Percentiles rank a stretch among this genome's conserved stretches.
Conservation (phyloP, 2,797 vertebrate genomes). For the Clamator glandarius region DNA sequence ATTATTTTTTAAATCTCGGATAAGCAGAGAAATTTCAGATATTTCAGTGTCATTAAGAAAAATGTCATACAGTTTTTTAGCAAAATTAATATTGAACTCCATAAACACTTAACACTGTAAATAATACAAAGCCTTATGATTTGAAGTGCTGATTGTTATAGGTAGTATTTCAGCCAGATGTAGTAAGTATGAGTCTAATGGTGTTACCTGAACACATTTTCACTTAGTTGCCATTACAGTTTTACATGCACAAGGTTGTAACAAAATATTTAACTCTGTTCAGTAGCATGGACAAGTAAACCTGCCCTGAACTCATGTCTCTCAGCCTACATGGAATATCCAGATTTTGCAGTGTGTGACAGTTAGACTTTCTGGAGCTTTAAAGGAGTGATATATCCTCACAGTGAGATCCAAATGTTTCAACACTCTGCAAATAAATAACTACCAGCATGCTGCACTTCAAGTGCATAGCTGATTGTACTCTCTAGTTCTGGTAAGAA, state of each 20-base stretch:
- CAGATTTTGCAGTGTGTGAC: background rate
- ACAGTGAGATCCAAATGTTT: background rate
- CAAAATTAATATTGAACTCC: background rate
- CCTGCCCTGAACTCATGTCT: background rate
- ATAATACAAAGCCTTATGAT: background rate
- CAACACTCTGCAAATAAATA: background rate
- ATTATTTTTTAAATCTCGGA: background rate
- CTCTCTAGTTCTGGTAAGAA: background rate
- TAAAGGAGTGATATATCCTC: background rate
- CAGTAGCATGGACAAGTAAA: background rate
- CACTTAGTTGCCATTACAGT: background rate
- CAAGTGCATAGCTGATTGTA: background rate
- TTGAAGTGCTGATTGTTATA: background rate
- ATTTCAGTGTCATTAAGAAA: background rate
- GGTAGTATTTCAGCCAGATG: background rate
- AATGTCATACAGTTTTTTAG: background rate
- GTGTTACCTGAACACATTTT: background rate
- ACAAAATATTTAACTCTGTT: background rate
- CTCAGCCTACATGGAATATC: background rate
- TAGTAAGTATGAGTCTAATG: background rate
- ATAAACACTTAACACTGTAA: background rate
- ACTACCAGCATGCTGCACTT: background rate
- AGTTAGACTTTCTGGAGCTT: background rate
- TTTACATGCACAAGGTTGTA: background rate
- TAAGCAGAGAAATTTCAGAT: background rate